Base-by-base conservation (phyloP, 2,797 vertebrate species). In the Oryzias dopingdopingensis region DNA sequence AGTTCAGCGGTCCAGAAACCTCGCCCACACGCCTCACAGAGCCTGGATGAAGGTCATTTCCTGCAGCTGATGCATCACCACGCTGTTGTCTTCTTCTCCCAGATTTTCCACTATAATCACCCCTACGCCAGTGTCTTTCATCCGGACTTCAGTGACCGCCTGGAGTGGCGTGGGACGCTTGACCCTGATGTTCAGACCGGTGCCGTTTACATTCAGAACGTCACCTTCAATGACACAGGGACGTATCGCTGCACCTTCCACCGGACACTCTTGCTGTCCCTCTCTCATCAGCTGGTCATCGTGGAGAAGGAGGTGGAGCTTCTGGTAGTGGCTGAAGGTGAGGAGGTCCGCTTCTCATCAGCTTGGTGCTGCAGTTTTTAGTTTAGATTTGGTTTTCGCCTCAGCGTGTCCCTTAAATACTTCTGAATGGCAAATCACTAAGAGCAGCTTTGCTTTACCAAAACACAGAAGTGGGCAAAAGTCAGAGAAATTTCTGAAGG, bases 241-340 rank as follows among this genome's bases (percentile, higher is more conserved):
- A 92, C 81, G 4, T 96, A 93, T 22, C 86, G 90, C 42, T 97
- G 95, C 80, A 89, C 80, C 0, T 90, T 96, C 52, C 84, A 90
- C 43, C 92, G 95, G 42, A 93, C 86, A 1, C 91, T 97, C 18
- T 79, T 82, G 56, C 90, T 94, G 4, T 42, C 78, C 0, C 5
- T 42, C 32, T 61, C 76, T 0, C 49, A 90, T 0, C 62, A 88
- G 72, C 67, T 88, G 1, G 87, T 92, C 75, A 83, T 67, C 0
- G 86, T 94, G 65, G 90, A 87, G 71, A 94, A 94, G 85, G 90
- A 83, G 10, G 91, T 97, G 76, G 88, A 93, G 26, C 80, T 97
- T 1, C 89, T 54, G 0, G 94, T 96, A 52, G 92, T 95, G 60
- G 67, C 89, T 16, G 84, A 80, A 78, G 94, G 95, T 96, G 58